These are phyloP conservation scores for Taeniopygia guttata DNA, from an alignment of 2,797 vertebrate species.

Conservation along the genomic window DNA sequence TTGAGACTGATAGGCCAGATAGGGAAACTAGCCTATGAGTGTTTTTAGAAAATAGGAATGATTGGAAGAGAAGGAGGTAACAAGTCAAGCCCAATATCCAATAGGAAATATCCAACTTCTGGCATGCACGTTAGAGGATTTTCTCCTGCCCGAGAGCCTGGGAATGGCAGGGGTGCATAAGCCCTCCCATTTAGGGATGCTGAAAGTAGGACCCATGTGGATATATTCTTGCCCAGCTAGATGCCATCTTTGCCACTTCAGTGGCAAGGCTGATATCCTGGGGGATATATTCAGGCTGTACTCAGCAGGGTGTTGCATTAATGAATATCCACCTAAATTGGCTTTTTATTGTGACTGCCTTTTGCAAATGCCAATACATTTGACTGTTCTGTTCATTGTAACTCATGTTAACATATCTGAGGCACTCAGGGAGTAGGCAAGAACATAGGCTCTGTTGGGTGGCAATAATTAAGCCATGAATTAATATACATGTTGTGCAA, in stretches of 20 bases:
- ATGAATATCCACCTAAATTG: background rate
- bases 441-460: background rate
- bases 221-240: background rate
- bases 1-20: background rate
- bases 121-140: background rate
- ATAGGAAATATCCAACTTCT: background rate
- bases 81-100: background rate
- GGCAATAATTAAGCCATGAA: background rate
- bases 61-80: background rate
- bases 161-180: background rate
- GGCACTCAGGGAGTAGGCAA: background rate
- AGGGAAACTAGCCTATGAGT: background rate
- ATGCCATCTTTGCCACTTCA: background rate
- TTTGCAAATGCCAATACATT: background rate
- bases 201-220: background rate
- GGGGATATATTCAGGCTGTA: background rate
- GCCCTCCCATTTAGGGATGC: background rate
- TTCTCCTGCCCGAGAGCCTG: background rate
- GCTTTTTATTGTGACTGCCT: background rate
- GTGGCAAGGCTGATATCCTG: background rate
- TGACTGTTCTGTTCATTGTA: background rate
- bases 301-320: background rate
- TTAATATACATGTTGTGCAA: background rate
- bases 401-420: background rate
- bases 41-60: background rate